phyloP scores from a whole-genome alignment of 2,888 invertebrate species.

The Leucophenga maculata region DNA sequence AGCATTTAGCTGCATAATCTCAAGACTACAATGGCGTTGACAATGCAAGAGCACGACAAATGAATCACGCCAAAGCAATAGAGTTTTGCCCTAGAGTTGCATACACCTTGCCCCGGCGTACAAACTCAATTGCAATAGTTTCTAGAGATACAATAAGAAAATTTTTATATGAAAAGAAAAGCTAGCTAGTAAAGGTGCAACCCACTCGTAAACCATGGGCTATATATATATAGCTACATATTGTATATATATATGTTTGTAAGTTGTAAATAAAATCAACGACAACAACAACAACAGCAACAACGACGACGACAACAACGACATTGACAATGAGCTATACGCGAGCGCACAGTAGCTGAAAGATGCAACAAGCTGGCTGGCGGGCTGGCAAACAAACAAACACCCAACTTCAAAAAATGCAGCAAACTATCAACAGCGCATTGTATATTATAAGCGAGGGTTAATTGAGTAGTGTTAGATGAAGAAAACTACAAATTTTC shows the following conservation, averaged over 20 bases:
- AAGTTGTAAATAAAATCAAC: constrained; percentile 14
- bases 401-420: constrained; percentile 27
- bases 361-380: not conserved
- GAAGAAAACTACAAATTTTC: no score
- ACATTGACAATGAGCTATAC: constrained; percentile 64
- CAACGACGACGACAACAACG: constrained; percentile 36
- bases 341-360: constrained; percentile 12
- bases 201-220: constrained; percentile 9
- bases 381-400: constrained; percentile 21
- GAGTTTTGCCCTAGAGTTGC: not conserved
- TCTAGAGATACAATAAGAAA: not conserved
- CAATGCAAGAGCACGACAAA: constrained; percentile 54
- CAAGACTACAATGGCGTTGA: constrained; percentile 13
- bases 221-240: no score
- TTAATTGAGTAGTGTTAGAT: no score
- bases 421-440: constrained; percentile 33
- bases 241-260: not conserved
- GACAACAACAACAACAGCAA: constrained; percentile 63
- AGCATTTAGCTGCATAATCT: constrained; percentile 37
- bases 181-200: not conserved
- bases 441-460: constrained; percentile 2
- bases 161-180: not conserved
- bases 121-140: not conserved
- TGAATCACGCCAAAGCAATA: constrained; percentile 52
- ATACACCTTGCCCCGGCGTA: not conserved